Evolutionary conservation across 2,888 invertebrate species (phyloP).

Genomic region (Chloroclystis v-ata): DNA sequence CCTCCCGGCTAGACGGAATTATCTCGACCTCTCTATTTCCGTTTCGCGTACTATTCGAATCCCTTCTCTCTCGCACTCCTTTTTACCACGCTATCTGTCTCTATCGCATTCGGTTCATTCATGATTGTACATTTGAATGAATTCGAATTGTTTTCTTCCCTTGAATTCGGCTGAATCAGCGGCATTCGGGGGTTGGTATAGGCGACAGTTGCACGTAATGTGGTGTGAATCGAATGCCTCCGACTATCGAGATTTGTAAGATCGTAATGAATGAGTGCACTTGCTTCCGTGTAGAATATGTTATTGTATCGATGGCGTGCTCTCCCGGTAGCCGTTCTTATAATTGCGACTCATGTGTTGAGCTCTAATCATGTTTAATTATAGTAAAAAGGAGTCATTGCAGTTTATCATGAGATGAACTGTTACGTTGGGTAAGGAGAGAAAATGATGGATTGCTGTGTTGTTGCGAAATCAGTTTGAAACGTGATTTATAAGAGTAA

Average conservation of each 20-base stretch:
- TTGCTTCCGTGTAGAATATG: slow-evolving; percentile 59
- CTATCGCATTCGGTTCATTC: slow-evolving; percentile 75
- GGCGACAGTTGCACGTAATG: slow-evolving; percentile 48
- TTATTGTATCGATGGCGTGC: slow-evolving; percentile 65
- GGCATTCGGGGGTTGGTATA: slow-evolving; percentile 46
- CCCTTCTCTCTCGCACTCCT: slow-evolving; percentile 55
- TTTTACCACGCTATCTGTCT: slow-evolving; percentile 41
- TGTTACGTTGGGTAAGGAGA: slow-evolving; percentile 65
- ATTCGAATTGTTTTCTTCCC: slow-evolving; percentile 61
- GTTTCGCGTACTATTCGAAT: slow-evolving; percentile 77
- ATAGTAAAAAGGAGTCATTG: slow-evolving; percentile 72
- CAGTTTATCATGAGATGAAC: slow-evolving; percentile 75
- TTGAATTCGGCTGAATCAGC: slow-evolving; percentile 45
- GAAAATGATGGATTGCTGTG: slow-evolving; percentile 55
- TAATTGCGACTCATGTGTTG: slow-evolving; percentile 74
- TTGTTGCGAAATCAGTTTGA: slow-evolving; percentile 31
- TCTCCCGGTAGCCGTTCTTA: slow-evolving; percentile 66
- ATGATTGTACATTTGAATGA: slow-evolving; percentile 73
- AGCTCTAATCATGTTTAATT: slow-evolving; percentile 76
- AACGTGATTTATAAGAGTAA: slow-evolving; percentile 5
- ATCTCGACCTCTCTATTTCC: slow-evolving; percentile 76
- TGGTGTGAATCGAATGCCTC: slow-evolving; percentile 19
- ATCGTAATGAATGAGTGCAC: slow-evolving; percentile 44
- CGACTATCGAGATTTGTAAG: slow-evolving; percentile 8
- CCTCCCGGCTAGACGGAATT: slow-evolving; percentile 77